Conservation (phyloP, 2,113 vertebrate species). For the Clarias macrocephalus region DNA sequence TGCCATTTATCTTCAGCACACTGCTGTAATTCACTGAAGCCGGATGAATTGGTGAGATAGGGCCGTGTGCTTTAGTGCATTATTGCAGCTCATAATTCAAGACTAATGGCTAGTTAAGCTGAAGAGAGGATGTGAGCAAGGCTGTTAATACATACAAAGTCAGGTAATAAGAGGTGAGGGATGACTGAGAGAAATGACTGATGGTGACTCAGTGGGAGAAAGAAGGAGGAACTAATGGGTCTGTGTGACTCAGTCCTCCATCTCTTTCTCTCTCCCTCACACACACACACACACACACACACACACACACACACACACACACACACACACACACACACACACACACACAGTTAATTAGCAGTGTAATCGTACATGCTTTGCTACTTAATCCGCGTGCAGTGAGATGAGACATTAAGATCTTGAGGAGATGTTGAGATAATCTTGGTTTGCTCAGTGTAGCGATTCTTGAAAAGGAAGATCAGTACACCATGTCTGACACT, state of each 20-base stretch:
- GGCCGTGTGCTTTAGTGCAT: slow-evolving; percentile 47
- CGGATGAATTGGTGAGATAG: slow-evolving; percentile 48
- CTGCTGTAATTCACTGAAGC: slow-evolving; percentile 48
- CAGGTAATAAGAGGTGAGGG: slow-evolving; percentile 50
- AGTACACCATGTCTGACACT: slow-evolving; percentile 10
- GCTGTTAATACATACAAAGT: slow-evolving; percentile 50
- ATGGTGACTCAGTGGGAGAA: slow-evolving; percentile 32
- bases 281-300: neutral
- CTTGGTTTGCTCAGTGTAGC: slow-evolving; percentile 1
- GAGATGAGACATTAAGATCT: slow-evolving; percentile 42
- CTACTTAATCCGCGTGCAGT: slow-evolving; percentile 36
- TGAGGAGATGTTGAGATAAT: slow-evolving; percentile 37
- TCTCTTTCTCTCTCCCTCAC: neutral
- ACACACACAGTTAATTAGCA: slow-evolving; percentile 44
- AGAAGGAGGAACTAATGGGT: slow-evolving; percentile 18
- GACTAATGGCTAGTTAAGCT: slow-evolving; percentile 55
- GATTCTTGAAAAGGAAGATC: slow-evolving; percentile 9
- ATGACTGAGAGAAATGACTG: slow-evolving; percentile 46
- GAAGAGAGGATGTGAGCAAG: slow-evolving; percentile 29
- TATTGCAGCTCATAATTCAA: slow-evolving; percentile 56
- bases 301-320: too few species aligned
- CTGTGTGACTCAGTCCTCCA: neutral
- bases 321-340: too few species aligned
- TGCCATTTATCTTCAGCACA: slow-evolving; percentile 50
- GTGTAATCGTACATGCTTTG: slow-evolving; percentile 45